Evolutionary conservation across 2,888 invertebrate species (phyloP).

Genomic region (Chloroclystis v-ata): DNA sequence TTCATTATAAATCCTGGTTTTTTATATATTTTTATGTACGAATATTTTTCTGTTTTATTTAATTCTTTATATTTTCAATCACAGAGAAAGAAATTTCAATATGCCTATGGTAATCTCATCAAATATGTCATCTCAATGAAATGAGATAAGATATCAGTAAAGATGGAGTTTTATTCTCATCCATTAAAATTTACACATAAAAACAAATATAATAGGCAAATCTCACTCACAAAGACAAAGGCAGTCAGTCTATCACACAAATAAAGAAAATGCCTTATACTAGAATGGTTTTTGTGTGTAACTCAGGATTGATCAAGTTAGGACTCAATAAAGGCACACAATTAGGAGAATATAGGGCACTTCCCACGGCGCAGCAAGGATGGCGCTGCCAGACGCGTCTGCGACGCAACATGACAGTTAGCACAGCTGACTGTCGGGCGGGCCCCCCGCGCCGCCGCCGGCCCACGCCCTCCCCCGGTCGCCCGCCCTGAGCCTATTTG

Average conservation of each 20-base stretch:
- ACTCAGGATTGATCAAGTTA: conserved; percentile 27
- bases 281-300: conserved; percentile 6
- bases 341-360: conserved; percentile 52
- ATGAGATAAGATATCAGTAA: no score
- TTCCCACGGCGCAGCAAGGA: conserved; percentile 56
- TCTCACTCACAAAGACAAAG: conserved; percentile 11
- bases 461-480: conserved; percentile 41
- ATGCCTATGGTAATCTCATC: conserved; percentile 9
- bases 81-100: no score
- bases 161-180: no score
- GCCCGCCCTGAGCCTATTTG: conserved; percentile 52
- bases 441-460: conserved; percentile 42
- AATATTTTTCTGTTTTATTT: no score
- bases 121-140: conserved; percentile 28
- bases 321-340: conserved; percentile 49
- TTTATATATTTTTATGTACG: no score
- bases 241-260: neutral
- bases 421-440: conserved; percentile 74
- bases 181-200: no score
- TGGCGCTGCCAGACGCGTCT: conserved; percentile 33
- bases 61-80: no score
- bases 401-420: conserved; percentile 61
- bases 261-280: conserved; percentile 2
- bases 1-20: no score
- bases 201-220: conserved; percentile 5